A percentile compares a stretch with the other conserved stretches of the same genome.
phyloP scores from a whole-genome alignment of 2,797 vertebrate species.

The Propithecus deckenii region DNA sequence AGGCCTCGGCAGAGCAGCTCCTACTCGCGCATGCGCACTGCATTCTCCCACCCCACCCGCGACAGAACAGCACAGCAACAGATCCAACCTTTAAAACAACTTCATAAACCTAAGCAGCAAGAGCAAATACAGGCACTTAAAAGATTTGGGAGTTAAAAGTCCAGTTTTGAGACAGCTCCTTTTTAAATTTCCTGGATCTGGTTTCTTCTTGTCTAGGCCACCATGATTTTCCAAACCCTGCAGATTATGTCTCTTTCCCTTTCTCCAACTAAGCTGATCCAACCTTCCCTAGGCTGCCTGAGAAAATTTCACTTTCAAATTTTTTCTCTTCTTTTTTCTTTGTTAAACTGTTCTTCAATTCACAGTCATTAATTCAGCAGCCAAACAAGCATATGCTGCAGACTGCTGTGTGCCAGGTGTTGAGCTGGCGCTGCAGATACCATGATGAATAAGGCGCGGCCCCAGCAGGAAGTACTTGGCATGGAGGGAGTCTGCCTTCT shows the following conservation, averaged over 20 bases:
- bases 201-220: neutral
- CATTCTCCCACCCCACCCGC: neutral
- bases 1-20: neutral
- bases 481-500: neutral
- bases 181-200: neutral
- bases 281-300: neutral
- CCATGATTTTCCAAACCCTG: neutral
- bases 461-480: neutral
- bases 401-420: neutral
- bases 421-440: fast-evolving
- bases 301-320: neutral
- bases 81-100: neutral
- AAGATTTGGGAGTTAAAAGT: neutral
- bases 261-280: neutral
- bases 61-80: neutral
- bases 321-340: neutral
- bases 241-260: neutral
- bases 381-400: neutral
- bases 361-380: neutral
- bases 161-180: neutral
- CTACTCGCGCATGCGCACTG: neutral
- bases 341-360: neutral
- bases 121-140: neutral
- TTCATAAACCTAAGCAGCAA: neutral
- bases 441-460: neutral